phyloP scores from a whole-genome alignment of 1,140 invertebrate genomes.

The Pseudomyrmex flavicornis region DNA sequence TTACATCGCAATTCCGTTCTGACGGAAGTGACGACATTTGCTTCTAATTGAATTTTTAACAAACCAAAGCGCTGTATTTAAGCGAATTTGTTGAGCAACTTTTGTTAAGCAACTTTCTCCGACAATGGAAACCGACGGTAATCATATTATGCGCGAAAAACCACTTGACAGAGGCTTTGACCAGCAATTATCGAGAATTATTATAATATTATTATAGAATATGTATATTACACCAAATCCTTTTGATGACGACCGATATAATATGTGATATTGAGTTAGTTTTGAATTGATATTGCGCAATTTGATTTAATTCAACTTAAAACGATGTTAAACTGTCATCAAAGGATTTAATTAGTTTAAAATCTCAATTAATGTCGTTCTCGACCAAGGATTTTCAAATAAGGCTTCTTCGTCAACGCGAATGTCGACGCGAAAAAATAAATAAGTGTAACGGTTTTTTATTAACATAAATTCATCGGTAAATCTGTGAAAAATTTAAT shows the following conservation, averaged over 20 bases:
- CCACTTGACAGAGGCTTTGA: neutral
- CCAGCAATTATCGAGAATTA: too few species aligned
- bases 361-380: neutral
- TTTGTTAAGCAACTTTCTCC: neutral
- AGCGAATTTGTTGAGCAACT: slow-evolving; percentile 2
- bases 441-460: too few species aligned
- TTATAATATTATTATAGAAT: slow-evolving; percentile 25
- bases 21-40: slow-evolving; percentile 12
- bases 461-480: neutral
- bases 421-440: too few species aligned
- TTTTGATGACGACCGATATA: neutral
- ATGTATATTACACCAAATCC: neutral
- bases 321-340: neutral
- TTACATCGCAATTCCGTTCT: slow-evolving; percentile 7
- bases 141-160: neutral
- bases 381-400: too few species aligned
- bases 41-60: slow-evolving; percentile 45
- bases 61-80: slow-evolving; percentile 13
- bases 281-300: neutral
- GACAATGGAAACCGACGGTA: neutral
- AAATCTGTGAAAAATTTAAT: neutral
- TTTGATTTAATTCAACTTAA: neutral
- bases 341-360: neutral
- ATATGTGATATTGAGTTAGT: neutral
- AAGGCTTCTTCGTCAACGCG: too few species aligned